Evolutionary conservation across 2,113 vertebrate species (phyloP).

Genomic region (Periophthalmus modestus): DNA sequence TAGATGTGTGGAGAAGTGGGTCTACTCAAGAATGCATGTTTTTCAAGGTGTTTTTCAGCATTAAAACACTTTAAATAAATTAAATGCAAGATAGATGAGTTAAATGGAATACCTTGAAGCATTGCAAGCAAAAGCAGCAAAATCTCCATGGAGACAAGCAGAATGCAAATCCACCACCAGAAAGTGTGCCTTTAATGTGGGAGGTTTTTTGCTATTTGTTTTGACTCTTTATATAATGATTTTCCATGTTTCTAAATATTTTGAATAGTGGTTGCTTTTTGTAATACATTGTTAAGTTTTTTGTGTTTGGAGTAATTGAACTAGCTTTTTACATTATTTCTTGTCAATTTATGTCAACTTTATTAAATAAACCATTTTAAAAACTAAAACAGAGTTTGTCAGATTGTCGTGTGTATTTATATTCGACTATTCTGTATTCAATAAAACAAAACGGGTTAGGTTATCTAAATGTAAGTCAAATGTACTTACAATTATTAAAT

Average conservation of each 20-base stretch:
- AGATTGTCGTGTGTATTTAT: background rate
- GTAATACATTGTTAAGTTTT: background rate
- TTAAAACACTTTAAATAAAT: no score
- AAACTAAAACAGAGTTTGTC: background rate
- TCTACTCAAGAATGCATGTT: no score
- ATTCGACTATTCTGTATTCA: background rate
- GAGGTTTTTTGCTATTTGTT: background rate
- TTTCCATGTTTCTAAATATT: slow-evolving; percentile 4
- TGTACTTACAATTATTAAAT: background rate
- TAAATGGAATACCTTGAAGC: no score
- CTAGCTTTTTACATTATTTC: background rate
- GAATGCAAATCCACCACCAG: no score
- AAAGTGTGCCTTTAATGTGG: background rate
- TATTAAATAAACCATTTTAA: background rate
- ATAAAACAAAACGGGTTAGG: background rate
- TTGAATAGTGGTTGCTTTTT: background rate
- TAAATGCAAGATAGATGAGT: no score
- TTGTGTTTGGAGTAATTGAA: background rate
- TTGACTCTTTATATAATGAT: background rate
- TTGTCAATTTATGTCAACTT: no score
- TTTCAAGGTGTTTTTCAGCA: no score
- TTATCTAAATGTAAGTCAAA: background rate
- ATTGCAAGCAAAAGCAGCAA: no score
- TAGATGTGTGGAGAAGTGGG: no score
- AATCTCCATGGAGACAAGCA: no score